phyloP scores from a whole-genome alignment of 2,888 invertebrate genomes.

The Drosophila mimica region DNA sequence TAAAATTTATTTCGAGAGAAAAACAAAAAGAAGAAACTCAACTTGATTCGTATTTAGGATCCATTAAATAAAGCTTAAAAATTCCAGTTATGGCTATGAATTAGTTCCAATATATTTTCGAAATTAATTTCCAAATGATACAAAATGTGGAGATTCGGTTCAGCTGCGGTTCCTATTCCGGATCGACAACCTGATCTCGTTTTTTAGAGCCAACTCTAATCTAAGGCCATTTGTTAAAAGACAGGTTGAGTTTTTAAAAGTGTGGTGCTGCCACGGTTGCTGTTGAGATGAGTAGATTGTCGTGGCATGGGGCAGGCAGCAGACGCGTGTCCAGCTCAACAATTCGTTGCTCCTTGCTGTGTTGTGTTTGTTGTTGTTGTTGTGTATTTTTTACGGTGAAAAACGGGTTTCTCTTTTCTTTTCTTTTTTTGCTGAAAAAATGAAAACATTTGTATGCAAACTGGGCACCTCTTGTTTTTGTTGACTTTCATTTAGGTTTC shows the following conservation, averaged over 20 bases:
- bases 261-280: not conserved
- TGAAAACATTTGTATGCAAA: constrained; percentile 54
- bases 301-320: not conserved
- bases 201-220: not conserved
- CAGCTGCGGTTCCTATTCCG: not conserved
- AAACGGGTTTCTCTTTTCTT: not conserved
- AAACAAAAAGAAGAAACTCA: not conserved
- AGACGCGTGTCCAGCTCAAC: constrained; percentile 34
- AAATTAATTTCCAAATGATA: not conserved
- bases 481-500: constrained; percentile 55
- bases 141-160: not conserved
- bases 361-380: not conserved
- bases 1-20: not conserved
- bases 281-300: constrained; percentile 2
- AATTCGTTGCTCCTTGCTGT: constrained; percentile 5
- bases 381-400: not conserved
- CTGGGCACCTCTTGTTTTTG: constrained; percentile 54
- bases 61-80: not conserved
- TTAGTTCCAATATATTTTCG: not conserved
- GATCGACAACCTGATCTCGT: not conserved
- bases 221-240: not conserved
- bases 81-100: not conserved
- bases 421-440: constrained; percentile 12
- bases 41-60: not conserved
- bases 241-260: not conserved